phyloP scores from a whole-genome alignment of 2,113 vertebrate species.

The Stercorarius parasiticus region DNA sequence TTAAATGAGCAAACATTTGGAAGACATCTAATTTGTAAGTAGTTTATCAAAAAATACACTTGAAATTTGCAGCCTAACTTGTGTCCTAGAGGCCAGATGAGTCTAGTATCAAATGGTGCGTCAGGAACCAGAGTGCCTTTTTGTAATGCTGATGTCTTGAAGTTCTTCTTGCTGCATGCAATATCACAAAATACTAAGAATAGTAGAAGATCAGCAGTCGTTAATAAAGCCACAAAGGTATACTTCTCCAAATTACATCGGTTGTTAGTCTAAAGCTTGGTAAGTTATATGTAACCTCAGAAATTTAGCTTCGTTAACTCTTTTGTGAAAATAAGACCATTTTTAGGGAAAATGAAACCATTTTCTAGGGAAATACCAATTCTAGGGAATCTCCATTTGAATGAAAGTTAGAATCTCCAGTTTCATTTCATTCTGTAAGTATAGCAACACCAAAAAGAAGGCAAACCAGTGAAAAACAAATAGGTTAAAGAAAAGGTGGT shows the following conservation, averaged over 20 bases:
- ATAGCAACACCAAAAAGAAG: neutral
- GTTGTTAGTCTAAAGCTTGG: neutral
- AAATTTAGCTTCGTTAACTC: neutral
- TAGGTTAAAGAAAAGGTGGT: neutral
- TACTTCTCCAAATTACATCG: neutral
- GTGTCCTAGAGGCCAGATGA: neutral
- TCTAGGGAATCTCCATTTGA: neutral
- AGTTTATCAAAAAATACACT: conserved; percentile 25
- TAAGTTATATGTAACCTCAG: neutral
- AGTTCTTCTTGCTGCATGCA: neutral
- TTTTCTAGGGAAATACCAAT: neutral
- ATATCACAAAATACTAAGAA: neutral
- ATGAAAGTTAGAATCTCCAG: neutral
- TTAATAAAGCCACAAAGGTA: neutral
- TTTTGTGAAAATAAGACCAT: neutral
- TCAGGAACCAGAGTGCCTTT: neutral
- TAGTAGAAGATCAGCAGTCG: neutral
- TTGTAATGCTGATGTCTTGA: neutral
- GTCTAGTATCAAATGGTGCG: neutral
- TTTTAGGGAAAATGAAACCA: neutral
- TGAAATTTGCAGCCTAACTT: neutral
- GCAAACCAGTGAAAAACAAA: neutral
- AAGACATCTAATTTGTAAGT: conserved; percentile 1
- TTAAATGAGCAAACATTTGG: conserved; percentile 59
- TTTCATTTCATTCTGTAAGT: neutral